Conservation (phyloP, 2,888 invertebrate genomes). For the Nipponacmea schrenckii region DNA sequence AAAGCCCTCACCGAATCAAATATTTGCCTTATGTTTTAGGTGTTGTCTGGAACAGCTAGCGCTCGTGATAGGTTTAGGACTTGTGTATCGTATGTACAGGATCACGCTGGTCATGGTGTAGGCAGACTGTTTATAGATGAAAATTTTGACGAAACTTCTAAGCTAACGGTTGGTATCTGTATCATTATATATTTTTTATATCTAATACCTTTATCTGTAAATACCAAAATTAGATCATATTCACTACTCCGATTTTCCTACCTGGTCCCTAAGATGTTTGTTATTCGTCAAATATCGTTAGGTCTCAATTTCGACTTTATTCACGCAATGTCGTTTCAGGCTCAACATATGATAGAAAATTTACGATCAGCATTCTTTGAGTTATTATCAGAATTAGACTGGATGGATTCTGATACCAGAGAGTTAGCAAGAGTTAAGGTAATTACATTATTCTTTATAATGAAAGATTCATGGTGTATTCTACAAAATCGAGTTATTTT, state of each 20-base stretch:
- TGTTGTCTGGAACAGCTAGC: slow-evolving; percentile 63
- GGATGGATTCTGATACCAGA: neutral
- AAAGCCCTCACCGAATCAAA: no score
- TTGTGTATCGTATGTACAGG: slow-evolving; percentile 87
- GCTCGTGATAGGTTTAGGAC: slow-evolving; percentile 88
- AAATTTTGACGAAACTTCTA: slow-evolving; percentile 86
- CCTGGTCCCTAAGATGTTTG: neutral
- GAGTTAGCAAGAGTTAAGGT: neutral
- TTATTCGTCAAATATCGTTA: neutral
- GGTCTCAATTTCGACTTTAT: neutral
- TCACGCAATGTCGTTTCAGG: neutral
- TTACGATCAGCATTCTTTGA: neutral
- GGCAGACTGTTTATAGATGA: slow-evolving; percentile 89
- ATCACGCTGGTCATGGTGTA: slow-evolving; percentile 87
- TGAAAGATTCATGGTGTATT: no score
- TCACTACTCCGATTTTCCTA: neutral
- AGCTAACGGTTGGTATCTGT: slow-evolving; percentile 71
- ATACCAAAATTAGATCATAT: neutral
- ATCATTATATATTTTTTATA: neutral
- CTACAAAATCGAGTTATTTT: no score
- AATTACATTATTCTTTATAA: neutral
- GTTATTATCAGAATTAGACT: neutral
- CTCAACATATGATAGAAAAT: neutral
- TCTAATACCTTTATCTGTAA: no score
- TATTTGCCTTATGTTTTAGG: slow-evolving; percentile 40